Conservation (phyloP, 2,888 invertebrate genomes). For the Hemithea aestivaria region DNA sequence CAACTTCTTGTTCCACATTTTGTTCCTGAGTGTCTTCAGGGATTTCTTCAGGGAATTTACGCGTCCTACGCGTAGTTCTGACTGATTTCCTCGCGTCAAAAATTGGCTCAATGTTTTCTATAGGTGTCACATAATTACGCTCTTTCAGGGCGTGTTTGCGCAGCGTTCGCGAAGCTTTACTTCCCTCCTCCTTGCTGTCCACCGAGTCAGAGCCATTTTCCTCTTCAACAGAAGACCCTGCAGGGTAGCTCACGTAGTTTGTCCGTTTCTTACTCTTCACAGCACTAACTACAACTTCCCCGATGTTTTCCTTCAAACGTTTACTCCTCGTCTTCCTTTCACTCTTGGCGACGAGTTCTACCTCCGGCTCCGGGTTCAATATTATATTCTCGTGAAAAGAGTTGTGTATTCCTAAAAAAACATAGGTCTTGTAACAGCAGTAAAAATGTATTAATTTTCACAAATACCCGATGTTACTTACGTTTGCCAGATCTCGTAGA, state of each 20-base stretch:
- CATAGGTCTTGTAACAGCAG: not conserved
- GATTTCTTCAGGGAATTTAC: conserved; percentile 31
- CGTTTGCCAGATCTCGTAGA: conserved; percentile 69
- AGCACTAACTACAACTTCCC: conserved; percentile 26
- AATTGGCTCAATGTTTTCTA: conserved; percentile 21
- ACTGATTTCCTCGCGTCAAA: conserved; percentile 26
- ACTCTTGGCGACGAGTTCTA: conserved; percentile 32
- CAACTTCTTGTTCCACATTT: conserved; percentile 21
- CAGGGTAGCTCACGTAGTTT: conserved; percentile 59
- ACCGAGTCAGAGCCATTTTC: conserved; percentile 25
- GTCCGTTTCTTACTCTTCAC: conserved; percentile 44
- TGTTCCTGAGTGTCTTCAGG: conserved; percentile 21
- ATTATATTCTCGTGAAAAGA: conserved; percentile 36
- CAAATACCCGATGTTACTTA: conserved; percentile 36
- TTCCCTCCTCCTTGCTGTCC: conserved; percentile 21
- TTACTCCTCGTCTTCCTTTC: conserved; percentile 52
- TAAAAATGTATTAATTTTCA: too few relatives aligned
- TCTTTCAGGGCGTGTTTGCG: conserved; percentile 49
- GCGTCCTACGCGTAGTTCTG: conserved; percentile 44
- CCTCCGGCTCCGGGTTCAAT: conserved; percentile 20
- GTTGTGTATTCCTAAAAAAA: conserved; percentile 54
- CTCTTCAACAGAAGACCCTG: too few relatives aligned
- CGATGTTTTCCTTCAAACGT: conserved; percentile 43
- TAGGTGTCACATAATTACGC: conserved; percentile 29
- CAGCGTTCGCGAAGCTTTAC: conserved; percentile 28